Conservation (phyloP, 2,113 vertebrate species). For the Probosciger aterrimus region DNA sequence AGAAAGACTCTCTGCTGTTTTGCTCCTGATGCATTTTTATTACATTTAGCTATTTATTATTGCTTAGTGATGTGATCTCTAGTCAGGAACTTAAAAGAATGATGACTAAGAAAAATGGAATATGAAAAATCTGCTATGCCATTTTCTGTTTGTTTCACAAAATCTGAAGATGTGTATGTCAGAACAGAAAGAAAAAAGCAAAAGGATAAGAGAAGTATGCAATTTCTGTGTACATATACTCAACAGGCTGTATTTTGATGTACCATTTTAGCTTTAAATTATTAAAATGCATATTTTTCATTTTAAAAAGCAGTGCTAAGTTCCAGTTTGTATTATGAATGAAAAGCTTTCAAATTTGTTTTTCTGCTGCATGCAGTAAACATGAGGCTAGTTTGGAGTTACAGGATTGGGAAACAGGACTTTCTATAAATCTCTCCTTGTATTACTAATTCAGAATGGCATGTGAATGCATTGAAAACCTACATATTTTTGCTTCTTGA, state of each 20-base stretch:
- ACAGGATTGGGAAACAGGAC: neutral
- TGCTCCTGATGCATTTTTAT: neutral
- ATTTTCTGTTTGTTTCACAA: slow-evolving; percentile 3
- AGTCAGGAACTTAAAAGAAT: neutral
- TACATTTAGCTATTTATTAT: neutral
- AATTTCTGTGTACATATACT: neutral
- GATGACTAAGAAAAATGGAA: neutral
- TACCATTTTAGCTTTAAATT: neutral
- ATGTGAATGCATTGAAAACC: neutral
- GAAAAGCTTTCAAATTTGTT: neutral
- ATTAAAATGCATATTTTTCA: neutral
- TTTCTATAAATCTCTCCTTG: neutral
- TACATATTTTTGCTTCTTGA: neutral
- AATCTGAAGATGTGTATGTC: neutral
- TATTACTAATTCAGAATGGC: neutral
- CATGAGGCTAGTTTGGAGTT: neutral
- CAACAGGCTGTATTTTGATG: neutral
- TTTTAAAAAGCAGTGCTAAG: neutral
- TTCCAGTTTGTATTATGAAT: neutral
- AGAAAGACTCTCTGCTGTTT: neutral
- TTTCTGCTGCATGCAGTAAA: neutral
- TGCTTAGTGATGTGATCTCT: neutral
- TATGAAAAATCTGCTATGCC: neutral
- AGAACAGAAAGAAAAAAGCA: neutral
- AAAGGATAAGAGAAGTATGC: neutral